phyloP scores from a whole-genome alignment of 2,797 vertebrate species.

The Xiphophorus birchmanni region DNA sequence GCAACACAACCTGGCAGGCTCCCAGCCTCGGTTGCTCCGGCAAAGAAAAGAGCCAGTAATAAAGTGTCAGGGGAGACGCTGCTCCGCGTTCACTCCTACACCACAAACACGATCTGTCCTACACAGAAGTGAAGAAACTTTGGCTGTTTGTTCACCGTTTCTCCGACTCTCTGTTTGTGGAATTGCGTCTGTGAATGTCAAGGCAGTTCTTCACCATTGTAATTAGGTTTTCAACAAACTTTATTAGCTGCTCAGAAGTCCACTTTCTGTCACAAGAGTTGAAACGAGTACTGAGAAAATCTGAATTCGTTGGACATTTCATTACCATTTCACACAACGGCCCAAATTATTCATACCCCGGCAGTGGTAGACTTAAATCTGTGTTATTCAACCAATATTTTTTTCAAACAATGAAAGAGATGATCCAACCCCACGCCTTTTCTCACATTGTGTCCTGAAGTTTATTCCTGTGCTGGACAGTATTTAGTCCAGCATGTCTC shows the following conservation, averaged over 20 bases:
- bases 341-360: not conserved
- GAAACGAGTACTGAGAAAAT: not conserved
- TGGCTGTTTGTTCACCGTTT: not conserved
- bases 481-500: not conserved
- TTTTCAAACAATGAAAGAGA: not conserved
- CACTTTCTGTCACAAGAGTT: not conserved
- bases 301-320: not conserved
- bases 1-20: slow-evolving; percentile 20
- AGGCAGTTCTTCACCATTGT: not conserved
- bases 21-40: slow-evolving; percentile 18
- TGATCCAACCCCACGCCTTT: not conserved
- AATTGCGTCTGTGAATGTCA: not conserved
- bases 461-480: not conserved
- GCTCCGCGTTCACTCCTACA: not conserved
- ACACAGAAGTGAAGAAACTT: not conserved
- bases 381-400: not conserved
- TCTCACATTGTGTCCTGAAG: not conserved
- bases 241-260: not conserved
- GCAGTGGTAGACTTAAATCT: not conserved
- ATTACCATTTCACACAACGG: not conserved
- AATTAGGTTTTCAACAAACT: not conserved
- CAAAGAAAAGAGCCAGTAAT: not conserved
- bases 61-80: slow-evolving; percentile 13
- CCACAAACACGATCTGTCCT: slow-evolving; percentile 4
- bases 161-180: not conserved